Percentiles rank a stretch among this genome's conserved stretches.
Evolutionary conservation across 2,113 vertebrate species (phyloP).

Genomic region (Helogale parvula): DNA sequence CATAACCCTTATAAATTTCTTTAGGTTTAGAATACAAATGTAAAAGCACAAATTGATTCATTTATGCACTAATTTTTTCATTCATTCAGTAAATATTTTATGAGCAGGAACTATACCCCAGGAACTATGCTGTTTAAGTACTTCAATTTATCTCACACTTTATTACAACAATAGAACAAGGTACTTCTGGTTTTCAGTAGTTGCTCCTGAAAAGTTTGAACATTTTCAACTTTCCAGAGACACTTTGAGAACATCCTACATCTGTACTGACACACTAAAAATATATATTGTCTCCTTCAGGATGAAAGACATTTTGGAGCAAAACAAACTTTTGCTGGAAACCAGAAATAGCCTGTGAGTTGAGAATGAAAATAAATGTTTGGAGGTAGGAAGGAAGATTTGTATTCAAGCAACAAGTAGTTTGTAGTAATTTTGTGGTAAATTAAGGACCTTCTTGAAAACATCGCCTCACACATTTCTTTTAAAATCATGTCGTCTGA

Average conservation of each 20-base stretch:
- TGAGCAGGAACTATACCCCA: neutral
- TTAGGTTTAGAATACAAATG: neutral
- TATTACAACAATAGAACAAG: neutral
- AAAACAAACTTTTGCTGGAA: neutral
- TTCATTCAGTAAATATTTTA: neutral
- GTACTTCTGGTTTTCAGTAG: neutral
- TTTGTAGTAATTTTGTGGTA: neutral
- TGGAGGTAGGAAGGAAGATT: neutral
- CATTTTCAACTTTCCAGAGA: neutral
- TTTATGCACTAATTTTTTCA: neutral
- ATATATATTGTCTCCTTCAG: neutral
- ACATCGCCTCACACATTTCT: neutral
- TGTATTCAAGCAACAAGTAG: neutral
- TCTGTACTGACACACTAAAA: neutral
- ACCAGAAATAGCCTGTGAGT: neutral
- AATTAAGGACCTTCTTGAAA: neutral
- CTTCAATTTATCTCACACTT: constrained; percentile 11
- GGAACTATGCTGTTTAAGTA: neutral
- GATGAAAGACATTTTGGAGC: neutral
- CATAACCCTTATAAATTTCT: neutral
- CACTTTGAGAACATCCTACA: neutral
- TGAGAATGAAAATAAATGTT: neutral
- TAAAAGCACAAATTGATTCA: neutral
- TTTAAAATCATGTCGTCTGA: neutral
- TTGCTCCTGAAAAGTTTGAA: neutral